A percentile compares a stretch with the other conserved stretches of the same genome.
These are phyloP conservation scores for Sander lucioperca DNA, from an alignment of 2,113 vertebrate species.

Conservation along the genomic window DNA sequence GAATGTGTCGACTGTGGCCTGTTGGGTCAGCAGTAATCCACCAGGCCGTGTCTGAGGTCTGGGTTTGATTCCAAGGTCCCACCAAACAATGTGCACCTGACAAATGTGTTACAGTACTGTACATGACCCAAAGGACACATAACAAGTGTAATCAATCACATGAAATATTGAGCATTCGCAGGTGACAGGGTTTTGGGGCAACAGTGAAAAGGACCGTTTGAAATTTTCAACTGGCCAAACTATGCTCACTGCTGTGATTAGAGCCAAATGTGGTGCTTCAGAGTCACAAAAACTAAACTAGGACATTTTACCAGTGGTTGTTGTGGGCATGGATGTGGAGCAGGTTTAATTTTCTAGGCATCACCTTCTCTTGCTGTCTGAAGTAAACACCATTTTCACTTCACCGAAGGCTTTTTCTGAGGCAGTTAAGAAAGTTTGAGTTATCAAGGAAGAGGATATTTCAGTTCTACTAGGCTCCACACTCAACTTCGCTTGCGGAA, in stretches of 20 bases:
- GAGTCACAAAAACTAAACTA: not conserved
- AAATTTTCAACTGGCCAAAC: not conserved
- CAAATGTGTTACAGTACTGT: not conserved
- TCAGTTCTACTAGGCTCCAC: not conserved
- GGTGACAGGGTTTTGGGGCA: not conserved
- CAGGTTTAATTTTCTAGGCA: not conserved
- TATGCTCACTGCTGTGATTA: not conserved
- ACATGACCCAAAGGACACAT: not conserved
- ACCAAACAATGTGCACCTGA: constrained; percentile 28
- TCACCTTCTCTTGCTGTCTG: not conserved
- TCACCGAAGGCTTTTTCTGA: constrained; percentile 7
- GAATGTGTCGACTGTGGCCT: not conserved
- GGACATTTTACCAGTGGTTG: not conserved
- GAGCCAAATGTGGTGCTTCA: not conserved
- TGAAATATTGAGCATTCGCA: not conserved
- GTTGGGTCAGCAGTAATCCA: constrained; percentile 18
- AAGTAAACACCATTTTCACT: not conserved
- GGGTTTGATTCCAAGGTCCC: constrained; percentile 16
- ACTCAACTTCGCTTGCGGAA: not conserved
- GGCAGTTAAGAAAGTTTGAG: constrained; percentile 1
- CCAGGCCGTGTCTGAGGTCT: not conserved
- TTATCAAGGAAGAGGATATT: not conserved
- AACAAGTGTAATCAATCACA: not conserved
- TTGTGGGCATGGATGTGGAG: not conserved
- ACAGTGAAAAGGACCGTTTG: not conserved